Evolutionary conservation across 2,888 invertebrate genomes (phyloP), one percentile per base, ranked within the genome.

Genomic region (Epinotia bilunana): DNA sequence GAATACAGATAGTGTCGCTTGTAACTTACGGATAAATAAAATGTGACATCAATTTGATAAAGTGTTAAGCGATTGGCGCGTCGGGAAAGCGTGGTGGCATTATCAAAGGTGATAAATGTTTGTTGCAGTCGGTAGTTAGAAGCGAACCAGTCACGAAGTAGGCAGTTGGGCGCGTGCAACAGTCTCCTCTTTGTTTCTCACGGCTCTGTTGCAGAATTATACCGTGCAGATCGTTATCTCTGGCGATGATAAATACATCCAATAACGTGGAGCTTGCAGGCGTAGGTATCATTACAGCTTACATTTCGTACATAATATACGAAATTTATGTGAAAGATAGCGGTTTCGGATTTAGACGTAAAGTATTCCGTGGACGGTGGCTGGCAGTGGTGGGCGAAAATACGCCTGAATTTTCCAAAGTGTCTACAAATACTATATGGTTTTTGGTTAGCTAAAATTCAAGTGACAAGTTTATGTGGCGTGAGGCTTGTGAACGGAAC

Each of bases 121-220:
- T 28, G 60, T 62, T 65, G 76, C 69, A 73, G 71, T 74, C 57
- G 81, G 82, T 83, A 82, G 82, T 82, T 82, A 76, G 77, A 72
- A 82, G 81, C 78, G 78, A 83, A 82, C 84, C 80, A 86, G 90
- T 91, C 90, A 91, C 90, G 91, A 90, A 84, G 82, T 78, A 76
- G 75, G 65, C 67, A 72, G 74, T 74, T 72, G 78, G 81, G 82
- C 82, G 81, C 79, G 81, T 79, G 80, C 78, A 78, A 80, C 64
- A 80, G 80, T 83, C 23, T 28, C 80, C 79, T 82, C 83, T 86
- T 87, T 85, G 85, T 85, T 90, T 91, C 92, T 91, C 92, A 92
- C 91, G 90, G 87, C 87, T 84, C 90, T 90, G 87, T 86, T 84
- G 85, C 87, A 87, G 87, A 87, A 88, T 28, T 28, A 88, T 88